Evolutionary conservation across 2,113 vertebrate genomes (phyloP).

Genomic region (Cynopterus brachyotis): DNA sequence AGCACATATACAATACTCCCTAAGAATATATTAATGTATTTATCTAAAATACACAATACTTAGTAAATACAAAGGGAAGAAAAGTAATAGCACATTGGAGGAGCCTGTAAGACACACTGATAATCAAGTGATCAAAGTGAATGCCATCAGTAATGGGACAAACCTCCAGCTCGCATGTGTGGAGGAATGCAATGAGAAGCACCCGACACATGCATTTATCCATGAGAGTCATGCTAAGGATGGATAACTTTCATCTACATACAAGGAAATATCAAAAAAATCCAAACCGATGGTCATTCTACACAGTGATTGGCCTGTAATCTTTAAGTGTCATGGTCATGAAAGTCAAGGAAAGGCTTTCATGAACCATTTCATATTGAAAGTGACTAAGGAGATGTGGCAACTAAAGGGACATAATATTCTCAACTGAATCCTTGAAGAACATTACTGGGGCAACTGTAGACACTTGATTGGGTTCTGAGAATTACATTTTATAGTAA

Average conservation of each 20-base stretch:
- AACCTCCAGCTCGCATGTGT: accelerated
- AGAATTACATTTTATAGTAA: background rate
- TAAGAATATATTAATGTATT: background rate
- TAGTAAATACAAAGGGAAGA: background rate
- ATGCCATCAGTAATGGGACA: background rate
- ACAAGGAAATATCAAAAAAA: background rate
- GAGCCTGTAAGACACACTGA: background rate
- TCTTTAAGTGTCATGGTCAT: background rate
- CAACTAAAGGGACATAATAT: background rate
- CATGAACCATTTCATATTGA: background rate
- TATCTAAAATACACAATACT: background rate
- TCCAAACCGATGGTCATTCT: background rate
- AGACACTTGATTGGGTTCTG: background rate
- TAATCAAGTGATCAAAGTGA: background rate
- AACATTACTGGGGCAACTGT: background rate
- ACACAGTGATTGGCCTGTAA: background rate
- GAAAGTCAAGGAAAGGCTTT: background rate
- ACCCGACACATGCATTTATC: background rate
- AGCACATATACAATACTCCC: background rate
- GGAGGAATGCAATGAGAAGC: background rate
- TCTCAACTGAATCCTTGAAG: background rate
- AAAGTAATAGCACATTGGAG: background rate
- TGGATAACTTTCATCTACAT: background rate
- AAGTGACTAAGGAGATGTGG: background rate
- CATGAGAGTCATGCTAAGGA: background rate